These are phyloP conservation scores for Anarrhichthys ocellatus DNA, from an alignment of 2,113 vertebrate species.

Conservation along the genomic window DNA sequence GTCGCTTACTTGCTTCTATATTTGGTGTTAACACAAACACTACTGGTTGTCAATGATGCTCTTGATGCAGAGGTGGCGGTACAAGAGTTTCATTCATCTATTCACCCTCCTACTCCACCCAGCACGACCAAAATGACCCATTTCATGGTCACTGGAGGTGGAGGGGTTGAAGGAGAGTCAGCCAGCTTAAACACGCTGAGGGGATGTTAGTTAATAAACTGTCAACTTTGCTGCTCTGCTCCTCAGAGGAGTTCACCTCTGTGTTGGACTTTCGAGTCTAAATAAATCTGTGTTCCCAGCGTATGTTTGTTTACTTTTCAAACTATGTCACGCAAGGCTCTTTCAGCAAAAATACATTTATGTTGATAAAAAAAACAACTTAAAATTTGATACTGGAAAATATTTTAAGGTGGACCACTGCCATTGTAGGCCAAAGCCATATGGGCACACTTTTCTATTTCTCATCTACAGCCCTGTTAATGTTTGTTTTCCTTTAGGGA, in stretches of 20 bases:
- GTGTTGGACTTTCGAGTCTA: constrained; percentile 19
- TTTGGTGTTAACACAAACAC: constrained; percentile 73
- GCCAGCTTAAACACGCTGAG: constrained; percentile 27
- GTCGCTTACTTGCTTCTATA: constrained; percentile 57
- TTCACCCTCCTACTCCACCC: constrained; percentile 5
- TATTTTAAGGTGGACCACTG: not conserved
- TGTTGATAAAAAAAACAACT: not conserved
- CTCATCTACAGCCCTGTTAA: constrained; percentile 7
- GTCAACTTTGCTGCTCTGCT: constrained; percentile 24
- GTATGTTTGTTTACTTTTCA: constrained; percentile 18
- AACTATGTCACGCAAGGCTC: constrained; percentile 22
- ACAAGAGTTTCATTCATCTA: constrained; percentile 72
- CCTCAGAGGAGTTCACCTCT: constrained; percentile 31
- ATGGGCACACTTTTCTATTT: constrained; percentile 1
- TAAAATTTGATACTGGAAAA: not conserved
- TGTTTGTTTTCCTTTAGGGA: constrained; percentile 61
- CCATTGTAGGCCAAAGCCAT: not conserved
- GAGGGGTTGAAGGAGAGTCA: constrained; percentile 22
- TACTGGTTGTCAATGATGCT: constrained; percentile 57
- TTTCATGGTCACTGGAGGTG: constrained; percentile 39
- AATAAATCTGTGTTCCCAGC: constrained; percentile 5
- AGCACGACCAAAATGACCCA: constrained; percentile 23
- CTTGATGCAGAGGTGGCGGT: constrained; percentile 44
- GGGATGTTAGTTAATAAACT: constrained; percentile 23
- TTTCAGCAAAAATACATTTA: not conserved